Base-by-base conservation (phyloP, 1,140 invertebrate species). In the Rhopalosiphum padi region DNA sequence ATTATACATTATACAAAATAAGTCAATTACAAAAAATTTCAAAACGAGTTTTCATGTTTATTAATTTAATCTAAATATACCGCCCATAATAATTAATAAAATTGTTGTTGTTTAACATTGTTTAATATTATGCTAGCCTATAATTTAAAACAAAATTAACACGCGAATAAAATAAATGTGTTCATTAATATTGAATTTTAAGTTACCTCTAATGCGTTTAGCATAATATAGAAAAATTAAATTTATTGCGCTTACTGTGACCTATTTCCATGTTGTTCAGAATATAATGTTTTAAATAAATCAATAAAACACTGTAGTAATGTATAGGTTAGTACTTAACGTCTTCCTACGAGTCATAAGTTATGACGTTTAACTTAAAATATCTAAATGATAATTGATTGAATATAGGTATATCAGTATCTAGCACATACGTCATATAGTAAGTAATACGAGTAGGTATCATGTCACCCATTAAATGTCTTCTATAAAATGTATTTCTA, bases 221-320 rank as follows among this genome's bases (percentile, higher is more conserved):
- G 4, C 18, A 30, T 15, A 21, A 30, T 25, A 21, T 4, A 86
- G 85, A 46, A 86, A 85, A 46, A 86, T 46, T 25, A 43, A 86
- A 86, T 30, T 86, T 41, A 86, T 86, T 46, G 30, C 43, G 30
- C 43, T 86, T 86, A 46, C 25, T 46, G 85, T 46, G 85, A 86
- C 85, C 85, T 41, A 46, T 86, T 86, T 86, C 30, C 43, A 86
- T 86, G 25, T 46, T 6, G 30, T 86, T 22, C 18, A n/a, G 18
- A n/a, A 30, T 48, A 8, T n/a, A 51, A 87, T 87, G n/a, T 48
- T n/a, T 46, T 48, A 87, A 87, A 87, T 48, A 87, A 87, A 87
- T 87, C 86, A 87, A 87, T 87, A 87, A 87, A 87, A 87, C 15
- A 87, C 43, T 0, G 43, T 87, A 87, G 43, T n/a, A 87, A 30